A percentile compares a stretch with the other conserved stretches of the same genome.
phyloP scores from a whole-genome alignment of 2,113 vertebrate genomes.

The Passer montanus region DNA sequence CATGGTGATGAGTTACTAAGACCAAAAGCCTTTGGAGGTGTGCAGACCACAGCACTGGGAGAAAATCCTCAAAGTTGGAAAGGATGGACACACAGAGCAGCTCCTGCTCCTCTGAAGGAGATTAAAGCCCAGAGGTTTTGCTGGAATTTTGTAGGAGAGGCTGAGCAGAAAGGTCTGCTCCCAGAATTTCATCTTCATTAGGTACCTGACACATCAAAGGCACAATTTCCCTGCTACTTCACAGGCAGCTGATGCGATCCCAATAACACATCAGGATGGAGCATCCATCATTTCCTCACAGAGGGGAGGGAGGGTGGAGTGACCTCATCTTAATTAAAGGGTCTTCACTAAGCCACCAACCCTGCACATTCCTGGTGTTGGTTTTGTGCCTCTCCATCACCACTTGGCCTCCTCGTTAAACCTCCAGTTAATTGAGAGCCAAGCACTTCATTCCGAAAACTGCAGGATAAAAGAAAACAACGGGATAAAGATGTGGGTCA shows the following conservation, averaged over 20 bases:
- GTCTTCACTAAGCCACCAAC: not conserved
- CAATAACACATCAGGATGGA: not conserved
- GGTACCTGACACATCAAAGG: constrained; percentile 40
- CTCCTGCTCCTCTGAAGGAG: not conserved
- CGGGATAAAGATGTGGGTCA: accelerated
- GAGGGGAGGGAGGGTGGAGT: not conserved
- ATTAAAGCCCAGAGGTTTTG: not conserved
- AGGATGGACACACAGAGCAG: not conserved
- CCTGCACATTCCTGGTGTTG: not conserved
- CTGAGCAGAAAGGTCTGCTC: not conserved
- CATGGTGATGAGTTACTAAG: not conserved
- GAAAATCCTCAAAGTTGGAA: not conserved
- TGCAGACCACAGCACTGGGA: not conserved
- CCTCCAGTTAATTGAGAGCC: not conserved
- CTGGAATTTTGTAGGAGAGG: not conserved
- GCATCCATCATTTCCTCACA: not conserved
- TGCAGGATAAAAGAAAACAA: not conserved
- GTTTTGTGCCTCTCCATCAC: not conserved
- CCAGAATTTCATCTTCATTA: constrained; percentile 18
- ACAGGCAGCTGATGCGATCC: not conserved
- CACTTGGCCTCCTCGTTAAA: not conserved
- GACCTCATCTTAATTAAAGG: not conserved
- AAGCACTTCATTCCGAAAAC: not conserved
- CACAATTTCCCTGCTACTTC: not conserved
- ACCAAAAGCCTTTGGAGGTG: not conserved